Base-by-base conservation (phyloP, 2,113 vertebrate species). In the Nibea albiflora region DNA sequence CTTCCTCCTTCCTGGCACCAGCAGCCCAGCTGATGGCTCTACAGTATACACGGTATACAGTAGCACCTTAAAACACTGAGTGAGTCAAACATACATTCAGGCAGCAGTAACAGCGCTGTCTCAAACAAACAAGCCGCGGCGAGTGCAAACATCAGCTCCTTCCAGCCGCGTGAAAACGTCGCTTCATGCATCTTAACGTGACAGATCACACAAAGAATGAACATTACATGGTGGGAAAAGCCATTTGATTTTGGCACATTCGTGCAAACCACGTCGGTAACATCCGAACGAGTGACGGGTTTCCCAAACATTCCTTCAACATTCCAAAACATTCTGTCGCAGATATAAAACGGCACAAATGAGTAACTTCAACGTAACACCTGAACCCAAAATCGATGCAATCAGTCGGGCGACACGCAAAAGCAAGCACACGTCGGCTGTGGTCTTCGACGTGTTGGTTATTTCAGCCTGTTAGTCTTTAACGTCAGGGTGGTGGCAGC, bases 11-110 rank as follows among this genome's bases (percentile, higher is more conserved):
- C 47, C 9, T 11, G 12, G 70, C 47, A 68, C 50, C 69, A 42
- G 19, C 19, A 65, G 53, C 61, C 68, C 53, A 57, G 54, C 17
- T 12, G 24, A n/a, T 22, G 47, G 4, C 8, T 58, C 77, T 54
- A 70, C 67, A 47, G 69, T 83, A 85, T 85, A 88, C 84, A 83
- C 84, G 16, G 85, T 89, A 85, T 76, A 86, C 81, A 78, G 84
- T 6, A 52, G 79, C 76, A 66, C 53, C 62, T 58, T 20, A 26
- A 26, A 26, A 26, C 24, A 26, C 24, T 26, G 24, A 26, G 24
- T 26, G 24, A 26, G 24, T 26, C 11, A 42, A 17, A 60, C 70
- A 54, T 52, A 85, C 88, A 88, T 88, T 88, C 69, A 66, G 64
- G 46, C 44, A 31, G 62, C 20, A 5, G 28, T 61, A n/a, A 49